Percentiles rank a stretch among this genome's conserved stretches.
These are phyloP conservation scores for Ricordea florida DNA, from an alignment of 92 coral and sea anemone species.

Conservation along the genomic window DNA sequence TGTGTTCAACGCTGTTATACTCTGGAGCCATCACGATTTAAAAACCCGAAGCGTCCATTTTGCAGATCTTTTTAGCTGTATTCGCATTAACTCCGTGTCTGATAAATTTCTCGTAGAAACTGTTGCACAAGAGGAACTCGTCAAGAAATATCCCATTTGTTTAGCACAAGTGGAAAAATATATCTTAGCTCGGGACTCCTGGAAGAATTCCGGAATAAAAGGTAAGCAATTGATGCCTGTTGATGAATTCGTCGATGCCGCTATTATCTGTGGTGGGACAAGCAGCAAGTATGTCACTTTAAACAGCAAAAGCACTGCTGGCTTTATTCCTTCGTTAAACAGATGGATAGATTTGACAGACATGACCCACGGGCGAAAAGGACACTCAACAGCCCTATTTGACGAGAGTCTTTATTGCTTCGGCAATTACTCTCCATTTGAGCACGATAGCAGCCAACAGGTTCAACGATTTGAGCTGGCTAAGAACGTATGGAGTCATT, in stretches of 20 bases:
- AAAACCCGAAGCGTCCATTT: not conserved
- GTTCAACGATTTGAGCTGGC: constrained; percentile 4
- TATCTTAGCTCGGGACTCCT: too few relatives aligned
- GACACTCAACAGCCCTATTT: not conserved
- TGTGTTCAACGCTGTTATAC: not conserved
- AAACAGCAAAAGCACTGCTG: not conserved
- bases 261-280: constrained; percentile 67
- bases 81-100: not conserved
- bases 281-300: constrained; percentile 26
- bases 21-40: not conserved
- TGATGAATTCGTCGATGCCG: constrained; percentile 33
- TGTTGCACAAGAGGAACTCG: not conserved
- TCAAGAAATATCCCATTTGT: constrained; percentile 18
- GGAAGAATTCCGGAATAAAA: too few relatives aligned
- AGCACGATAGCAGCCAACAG: not conserved
- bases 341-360: constrained; percentile 5
- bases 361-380: not conserved
- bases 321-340: not conserved
- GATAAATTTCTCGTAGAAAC: not conserved
- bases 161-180: constrained; percentile 27
- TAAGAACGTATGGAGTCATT: not conserved
- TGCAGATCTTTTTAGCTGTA: constrained; percentile 3
- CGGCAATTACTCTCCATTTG: not conserved
- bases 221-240: too few relatives aligned
- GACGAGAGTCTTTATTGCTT: not conserved